Base-by-base conservation (phyloP, 1,140 invertebrate genomes). In the Heliconius congener region DNA sequence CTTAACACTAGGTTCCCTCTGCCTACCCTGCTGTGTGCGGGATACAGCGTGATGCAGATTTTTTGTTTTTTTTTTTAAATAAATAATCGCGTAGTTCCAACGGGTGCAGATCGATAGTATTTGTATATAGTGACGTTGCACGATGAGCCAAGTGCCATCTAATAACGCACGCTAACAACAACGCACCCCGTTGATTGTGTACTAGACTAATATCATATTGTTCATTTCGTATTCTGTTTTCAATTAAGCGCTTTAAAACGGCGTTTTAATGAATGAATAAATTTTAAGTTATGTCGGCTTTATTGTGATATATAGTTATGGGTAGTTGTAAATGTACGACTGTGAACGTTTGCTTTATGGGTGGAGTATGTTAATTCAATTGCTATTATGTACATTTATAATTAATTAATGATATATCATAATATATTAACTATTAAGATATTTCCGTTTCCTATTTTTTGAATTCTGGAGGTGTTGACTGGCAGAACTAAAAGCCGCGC, bases 101-200 rank as follows among this genome's bases (percentile, higher is more conserved):
- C 5, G 34, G 34, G 13, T 5, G 42, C 13, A 4, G 42, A 0
- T 46, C 42, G 13, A 46, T 4, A 13, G 42, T 46, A 46, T 46
- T 46, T 46, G 3, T 46, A 46, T 46, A 46, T 60, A 23, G 57
- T 60, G 23, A 84, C 82, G 82, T 77, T 80, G 79, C 76, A 81
- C 70, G 75, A 70, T 79, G 78, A 78, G 81, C 71, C 80, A 60
- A 81, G 78, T 86, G 82, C 87, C 86, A 84, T 87, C 82, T 85
- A 85, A 80, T 86, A 83, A 87, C 84, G 73, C 66, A 75, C n/a
- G 13, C 71, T 81, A 81, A 46, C 42, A 46, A 46, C 16, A 46
- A 46, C 42, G 42, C 85, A 79, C 83, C 82, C 82, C 83, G 84
- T 85, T 84, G 82, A 82, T 84, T 85, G 82, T 83, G 78, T 81